Percentiles rank a stretch among this genome's conserved stretches.
Evolutionary conservation across 1,140 invertebrate species (phyloP).

Genomic region (Tetranychus cinnabarinus): DNA sequence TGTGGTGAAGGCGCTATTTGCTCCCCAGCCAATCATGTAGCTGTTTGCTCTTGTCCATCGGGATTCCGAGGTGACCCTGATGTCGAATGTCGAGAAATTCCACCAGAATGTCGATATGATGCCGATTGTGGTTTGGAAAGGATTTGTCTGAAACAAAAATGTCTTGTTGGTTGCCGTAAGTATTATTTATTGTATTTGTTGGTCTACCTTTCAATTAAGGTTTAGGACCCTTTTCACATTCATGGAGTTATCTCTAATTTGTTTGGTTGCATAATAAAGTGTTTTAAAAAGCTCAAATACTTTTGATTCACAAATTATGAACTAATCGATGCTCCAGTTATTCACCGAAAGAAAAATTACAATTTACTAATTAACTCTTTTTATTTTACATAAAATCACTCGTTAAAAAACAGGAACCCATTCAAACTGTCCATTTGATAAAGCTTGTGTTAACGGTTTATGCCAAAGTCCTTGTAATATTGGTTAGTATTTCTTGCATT

Average conservation of each 20-base stretch:
- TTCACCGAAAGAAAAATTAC: too few species aligned
- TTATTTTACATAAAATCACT: too few species aligned
- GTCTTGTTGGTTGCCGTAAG: conserved; percentile 10
- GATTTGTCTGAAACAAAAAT: conserved; percentile 44
- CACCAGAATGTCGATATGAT: conserved; percentile 49
- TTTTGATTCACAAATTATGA: too few species aligned
- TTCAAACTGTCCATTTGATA: conserved; percentile 41
- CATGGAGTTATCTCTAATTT: too few species aligned
- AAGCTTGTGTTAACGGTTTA: conserved; percentile 49
- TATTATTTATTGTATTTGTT: too few species aligned
- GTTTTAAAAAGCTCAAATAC: too few species aligned
- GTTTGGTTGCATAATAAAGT: too few species aligned
- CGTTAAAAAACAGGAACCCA: conserved; percentile 5
- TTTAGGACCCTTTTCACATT: not conserved
- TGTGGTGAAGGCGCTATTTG: conserved; percentile 62
- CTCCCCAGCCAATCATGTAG: conserved; percentile 35
- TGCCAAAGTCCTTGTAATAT: conserved; percentile 50
- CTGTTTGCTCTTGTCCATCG: conserved; percentile 44
- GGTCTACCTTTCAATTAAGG: not conserved
- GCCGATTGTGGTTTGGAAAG: conserved; percentile 55
- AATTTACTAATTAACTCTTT: too few species aligned
- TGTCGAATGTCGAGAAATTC: conserved; percentile 8
- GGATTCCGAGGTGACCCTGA: conserved; percentile 54
- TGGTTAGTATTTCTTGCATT: not conserved
- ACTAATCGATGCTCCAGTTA: too few species aligned